Conservation (phyloP, 2,888 invertebrate species). For the Monoplex corrugatus region DNA sequence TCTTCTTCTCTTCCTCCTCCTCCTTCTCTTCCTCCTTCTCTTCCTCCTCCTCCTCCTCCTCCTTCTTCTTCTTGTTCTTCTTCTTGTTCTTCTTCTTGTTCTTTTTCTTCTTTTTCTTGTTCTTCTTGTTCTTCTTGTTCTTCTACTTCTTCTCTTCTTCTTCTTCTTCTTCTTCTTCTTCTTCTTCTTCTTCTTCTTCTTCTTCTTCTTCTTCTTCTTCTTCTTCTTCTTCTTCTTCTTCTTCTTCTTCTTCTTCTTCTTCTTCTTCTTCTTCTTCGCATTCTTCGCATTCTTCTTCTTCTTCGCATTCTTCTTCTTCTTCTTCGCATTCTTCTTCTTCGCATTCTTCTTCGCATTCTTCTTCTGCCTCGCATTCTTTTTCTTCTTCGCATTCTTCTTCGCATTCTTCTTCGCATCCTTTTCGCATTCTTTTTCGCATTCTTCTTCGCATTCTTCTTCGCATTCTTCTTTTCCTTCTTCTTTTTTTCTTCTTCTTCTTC, state of each 20-base stretch:
- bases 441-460: background rate
- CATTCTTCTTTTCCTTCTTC: background rate
- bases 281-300: background rate
- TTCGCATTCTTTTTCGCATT: background rate
- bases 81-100: no score
- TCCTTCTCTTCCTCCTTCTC: background rate
- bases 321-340: no score
- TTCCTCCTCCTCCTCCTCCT: background rate
- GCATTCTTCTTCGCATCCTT: no score
- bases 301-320: no score
- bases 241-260: background rate
- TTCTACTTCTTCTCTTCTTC: background rate
- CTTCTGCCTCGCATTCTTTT: background rate
- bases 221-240: background rate
- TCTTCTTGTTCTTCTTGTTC: background rate
- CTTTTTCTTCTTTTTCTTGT: no score
- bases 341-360: no score
- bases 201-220: background rate
- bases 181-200: background rate
- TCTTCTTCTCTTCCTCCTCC: background rate
- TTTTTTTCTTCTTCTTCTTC: background rate
- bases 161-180: background rate
- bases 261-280: background rate
- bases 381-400: no score
- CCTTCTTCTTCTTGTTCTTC: background rate